These are phyloP conservation scores for Sericinus montela DNA, from an alignment of 2,888 invertebrate genomes.

Conservation along the genomic window DNA sequence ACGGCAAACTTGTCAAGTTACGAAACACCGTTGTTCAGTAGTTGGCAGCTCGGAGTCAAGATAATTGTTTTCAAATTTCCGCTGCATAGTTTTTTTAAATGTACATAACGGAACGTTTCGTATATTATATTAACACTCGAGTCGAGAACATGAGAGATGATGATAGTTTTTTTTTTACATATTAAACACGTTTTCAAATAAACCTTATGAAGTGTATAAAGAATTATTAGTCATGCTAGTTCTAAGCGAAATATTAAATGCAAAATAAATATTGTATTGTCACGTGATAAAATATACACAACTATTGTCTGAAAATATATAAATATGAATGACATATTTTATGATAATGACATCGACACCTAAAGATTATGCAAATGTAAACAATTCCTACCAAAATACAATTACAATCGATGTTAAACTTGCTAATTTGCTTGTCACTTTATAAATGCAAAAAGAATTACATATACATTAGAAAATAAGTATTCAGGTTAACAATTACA, in stretches of 20 bases:
- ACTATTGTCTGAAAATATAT: constrained; percentile 45
- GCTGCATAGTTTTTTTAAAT: background rate
- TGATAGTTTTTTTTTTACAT: too few relatives aligned
- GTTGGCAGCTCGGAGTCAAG: too few relatives aligned
- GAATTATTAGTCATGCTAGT: background rate
- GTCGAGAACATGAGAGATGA: too few relatives aligned
- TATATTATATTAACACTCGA: too few relatives aligned
- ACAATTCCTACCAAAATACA: constrained; percentile 50
- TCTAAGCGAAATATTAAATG: constrained; percentile 43
- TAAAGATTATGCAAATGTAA: constrained; percentile 39
- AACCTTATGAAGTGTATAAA: too few relatives aligned
- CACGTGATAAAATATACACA: constrained; percentile 52
- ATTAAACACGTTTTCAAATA: too few relatives aligned
- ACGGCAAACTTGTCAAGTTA: too few relatives aligned
- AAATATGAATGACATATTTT: constrained; percentile 29
- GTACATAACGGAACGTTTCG: too few relatives aligned
- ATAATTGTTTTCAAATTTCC: background rate
- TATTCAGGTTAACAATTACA: background rate
- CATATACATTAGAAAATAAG: background rate
- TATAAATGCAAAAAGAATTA: constrained; percentile 6
- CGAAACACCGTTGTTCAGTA: too few relatives aligned
- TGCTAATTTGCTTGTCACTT: background rate
- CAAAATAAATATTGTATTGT: constrained; percentile 45
- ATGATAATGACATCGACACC: constrained; percentile 22
- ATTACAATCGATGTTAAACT: constrained; percentile 31